A percentile compares a stretch with the other conserved stretches of the same genome.
Conservation (phyloP, 2,113 vertebrate species). For the Rhinolophus ferrumequinum region DNA sequence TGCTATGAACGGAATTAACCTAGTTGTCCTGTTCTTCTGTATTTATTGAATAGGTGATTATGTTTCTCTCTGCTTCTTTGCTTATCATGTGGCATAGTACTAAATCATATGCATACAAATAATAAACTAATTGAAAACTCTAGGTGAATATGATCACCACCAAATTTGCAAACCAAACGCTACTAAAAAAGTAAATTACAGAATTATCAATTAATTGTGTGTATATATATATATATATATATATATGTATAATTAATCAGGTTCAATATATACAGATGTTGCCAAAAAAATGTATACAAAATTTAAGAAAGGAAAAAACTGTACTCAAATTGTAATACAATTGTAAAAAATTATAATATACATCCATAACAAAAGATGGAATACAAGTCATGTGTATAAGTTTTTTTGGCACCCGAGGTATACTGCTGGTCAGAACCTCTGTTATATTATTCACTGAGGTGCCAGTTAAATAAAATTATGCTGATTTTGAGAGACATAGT, state of each 20-base stretch:
- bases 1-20: neutral
- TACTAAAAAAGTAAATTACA: neutral
- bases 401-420: no score
- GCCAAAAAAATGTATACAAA: no score
- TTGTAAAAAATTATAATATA: no score
- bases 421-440: rapidly evolving
- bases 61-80: neutral
- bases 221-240: no score
- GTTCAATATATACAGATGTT: no score
- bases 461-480: neutral
- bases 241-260: no score
- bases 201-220: neutral
- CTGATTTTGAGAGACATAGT: neutral
- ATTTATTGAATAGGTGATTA: neutral
- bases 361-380: no score
- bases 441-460: neutral
- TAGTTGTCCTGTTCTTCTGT: neutral
- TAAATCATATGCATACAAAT: neutral
- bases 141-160: neutral
- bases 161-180: neutral
- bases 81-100: neutral
- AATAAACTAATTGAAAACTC: neutral
- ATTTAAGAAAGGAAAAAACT: no score
- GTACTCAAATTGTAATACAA: no score
- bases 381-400: no score